Percentiles rank a stretch among this genome's conserved stretches.
Evolutionary conservation across 2,888 invertebrate genomes (phyloP).

Genomic region (Catotricha subobsoleta): DNA sequence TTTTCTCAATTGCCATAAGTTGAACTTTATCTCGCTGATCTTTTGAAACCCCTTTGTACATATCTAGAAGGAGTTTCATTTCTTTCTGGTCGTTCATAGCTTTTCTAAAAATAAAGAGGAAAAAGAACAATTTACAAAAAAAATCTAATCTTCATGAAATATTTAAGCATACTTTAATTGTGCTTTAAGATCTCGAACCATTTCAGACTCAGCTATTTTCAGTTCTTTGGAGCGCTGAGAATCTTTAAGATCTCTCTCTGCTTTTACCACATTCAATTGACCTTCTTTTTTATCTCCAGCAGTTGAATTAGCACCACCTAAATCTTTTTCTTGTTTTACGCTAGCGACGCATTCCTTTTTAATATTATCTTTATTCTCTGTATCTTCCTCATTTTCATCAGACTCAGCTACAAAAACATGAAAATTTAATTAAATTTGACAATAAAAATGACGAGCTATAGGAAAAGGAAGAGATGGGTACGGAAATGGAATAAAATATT

Average conservation of each 20-base stretch:
- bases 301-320: constrained; percentile 19
- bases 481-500: too few species aligned
- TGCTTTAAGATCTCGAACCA: constrained; percentile 55
- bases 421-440: not conserved
- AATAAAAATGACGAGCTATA: too few species aligned
- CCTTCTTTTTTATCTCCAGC: constrained; percentile 40
- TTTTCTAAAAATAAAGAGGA: too few species aligned
- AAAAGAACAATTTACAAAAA: not conserved
- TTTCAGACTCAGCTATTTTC: constrained; percentile 43
- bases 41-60: constrained; percentile 95
- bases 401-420: constrained; percentile 18
- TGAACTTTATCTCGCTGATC: constrained; percentile 93
- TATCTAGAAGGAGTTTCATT: constrained; percentile 80
- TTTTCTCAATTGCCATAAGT: constrained; percentile 87
- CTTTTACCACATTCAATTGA: constrained; percentile 33
- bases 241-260: constrained; percentile 43
- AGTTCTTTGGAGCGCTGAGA: constrained; percentile 42
- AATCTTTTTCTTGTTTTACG: constrained; percentile 31
- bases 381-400: constrained; percentile 22
- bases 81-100: constrained; percentile 87
- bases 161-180: constrained; percentile 62
- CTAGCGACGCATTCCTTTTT: constrained; percentile 22
- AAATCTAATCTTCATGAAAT: not conserved
- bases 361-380: constrained; percentile 25
- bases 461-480: too few species aligned